Evolutionary conservation across 2,113 vertebrate genomes (phyloP).

Genomic region (Orthonyx spaldingii): DNA sequence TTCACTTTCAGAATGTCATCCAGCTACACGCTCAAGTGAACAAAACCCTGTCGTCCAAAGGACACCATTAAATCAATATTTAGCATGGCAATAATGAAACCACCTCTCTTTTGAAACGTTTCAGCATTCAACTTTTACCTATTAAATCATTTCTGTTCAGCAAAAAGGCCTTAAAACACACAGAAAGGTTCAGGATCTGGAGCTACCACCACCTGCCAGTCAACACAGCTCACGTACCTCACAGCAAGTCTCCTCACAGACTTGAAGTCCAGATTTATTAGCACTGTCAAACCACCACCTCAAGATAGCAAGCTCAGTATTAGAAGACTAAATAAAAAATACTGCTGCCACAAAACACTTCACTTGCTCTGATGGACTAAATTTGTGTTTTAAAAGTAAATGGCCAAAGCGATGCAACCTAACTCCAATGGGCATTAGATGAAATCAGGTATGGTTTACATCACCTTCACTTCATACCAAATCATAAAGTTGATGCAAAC

Average conservation of each 20-base stretch:
- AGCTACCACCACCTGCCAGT: not conserved
- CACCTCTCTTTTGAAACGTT: not conserved
- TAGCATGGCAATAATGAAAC: not conserved
- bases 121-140: not conserved
- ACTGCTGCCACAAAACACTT: not conserved
- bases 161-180: not conserved
- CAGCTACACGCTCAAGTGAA: not conserved
- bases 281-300: not conserved
- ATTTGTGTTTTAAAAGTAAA: no score
- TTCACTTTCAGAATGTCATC: not conserved
- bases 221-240: not conserved
- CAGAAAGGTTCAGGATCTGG: not conserved
- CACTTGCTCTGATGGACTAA: not conserved
- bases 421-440: not conserved
- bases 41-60: not conserved
- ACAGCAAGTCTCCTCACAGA: not conserved
- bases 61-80: not conserved
- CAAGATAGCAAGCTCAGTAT: not conserved
- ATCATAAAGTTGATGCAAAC: not conserved
- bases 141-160: not conserved
- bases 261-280: not conserved
- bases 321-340: not conserved
- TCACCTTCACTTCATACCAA: not conserved
- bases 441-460: not conserved
- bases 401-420: no score